Conservation (phyloP, 2,113 vertebrate species). For the Telmatochromis sp. region DNA sequence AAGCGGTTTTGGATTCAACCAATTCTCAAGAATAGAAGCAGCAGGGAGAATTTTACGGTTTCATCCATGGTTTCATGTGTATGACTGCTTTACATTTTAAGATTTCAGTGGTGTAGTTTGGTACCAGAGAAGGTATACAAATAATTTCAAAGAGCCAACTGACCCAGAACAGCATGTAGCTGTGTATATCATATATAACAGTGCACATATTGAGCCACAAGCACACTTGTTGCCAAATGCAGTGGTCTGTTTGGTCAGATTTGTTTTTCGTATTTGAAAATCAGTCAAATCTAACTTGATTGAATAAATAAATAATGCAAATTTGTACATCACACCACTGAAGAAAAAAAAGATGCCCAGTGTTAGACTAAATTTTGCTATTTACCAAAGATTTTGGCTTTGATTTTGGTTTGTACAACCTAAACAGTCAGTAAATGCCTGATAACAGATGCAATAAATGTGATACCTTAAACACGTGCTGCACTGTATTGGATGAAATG, state of each 20-base stretch:
- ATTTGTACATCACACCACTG: not conserved
- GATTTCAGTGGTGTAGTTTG: not conserved
- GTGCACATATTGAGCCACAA: not conserved
- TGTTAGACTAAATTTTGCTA: not conserved
- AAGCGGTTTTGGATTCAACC: not conserved
- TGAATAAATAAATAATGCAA: not conserved
- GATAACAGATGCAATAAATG: not conserved
- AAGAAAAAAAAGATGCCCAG: not conserved
- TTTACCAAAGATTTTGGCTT: not conserved
- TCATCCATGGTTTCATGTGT: not conserved
- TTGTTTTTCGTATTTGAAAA: not conserved
- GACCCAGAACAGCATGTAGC: not conserved
- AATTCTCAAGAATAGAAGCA: not conserved
- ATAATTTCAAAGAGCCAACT: not conserved
- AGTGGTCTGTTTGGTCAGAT: not conserved
- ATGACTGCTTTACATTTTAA: rapidly evolving
- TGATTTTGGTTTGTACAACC: not conserved
- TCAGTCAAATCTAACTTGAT: not conserved
- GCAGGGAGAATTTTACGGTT: rapidly evolving
- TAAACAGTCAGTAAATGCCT: not conserved
- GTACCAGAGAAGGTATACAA: not conserved
- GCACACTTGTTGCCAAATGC: not conserved
- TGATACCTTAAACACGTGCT: not conserved
- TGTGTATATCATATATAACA: not conserved
- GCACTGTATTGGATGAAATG: not conserved